Evolutionary conservation across 2,113 vertebrate species (phyloP).

Genomic region (Dendropsophus ebraccatus): DNA sequence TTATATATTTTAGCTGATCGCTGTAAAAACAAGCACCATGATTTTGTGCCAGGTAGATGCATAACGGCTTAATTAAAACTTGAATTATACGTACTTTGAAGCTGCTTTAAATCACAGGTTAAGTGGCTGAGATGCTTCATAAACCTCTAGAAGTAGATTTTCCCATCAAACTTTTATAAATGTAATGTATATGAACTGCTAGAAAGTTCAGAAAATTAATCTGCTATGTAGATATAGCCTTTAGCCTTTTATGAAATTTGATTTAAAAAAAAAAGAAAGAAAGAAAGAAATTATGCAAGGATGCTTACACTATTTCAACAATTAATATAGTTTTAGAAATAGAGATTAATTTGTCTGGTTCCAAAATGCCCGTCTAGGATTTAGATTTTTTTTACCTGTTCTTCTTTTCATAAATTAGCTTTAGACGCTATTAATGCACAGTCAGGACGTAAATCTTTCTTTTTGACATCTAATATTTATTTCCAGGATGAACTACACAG

Average conservation of each 20-base stretch:
- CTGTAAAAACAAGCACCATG: background rate
- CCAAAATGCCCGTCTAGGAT: conserved; percentile 16
- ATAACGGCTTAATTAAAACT: background rate
- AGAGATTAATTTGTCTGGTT: background rate
- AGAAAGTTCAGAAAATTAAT: conserved; percentile 7
- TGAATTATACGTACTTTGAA: background rate
- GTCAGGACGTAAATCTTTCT: conserved; percentile 23
- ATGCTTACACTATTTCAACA: conserved; percentile 23
- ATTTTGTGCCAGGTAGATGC: background rate
- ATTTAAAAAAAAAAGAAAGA: background rate
- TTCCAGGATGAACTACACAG: conserved; percentile 24
- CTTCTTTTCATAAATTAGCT: conserved; percentile 36
- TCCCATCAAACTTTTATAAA: conserved; percentile 11
- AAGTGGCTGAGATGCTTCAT: background rate
- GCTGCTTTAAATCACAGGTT: background rate
- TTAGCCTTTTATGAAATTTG: conserved; percentile 26
- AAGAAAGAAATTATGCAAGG: background rate
- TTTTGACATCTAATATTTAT: conserved; percentile 48
- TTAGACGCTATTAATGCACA: conserved; percentile 23
- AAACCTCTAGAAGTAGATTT: conserved; percentile 34
- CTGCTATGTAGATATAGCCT: conserved; percentile 36
- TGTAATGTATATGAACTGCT: background rate
- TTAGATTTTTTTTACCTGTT: conserved; percentile 30
- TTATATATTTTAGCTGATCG: background rate
- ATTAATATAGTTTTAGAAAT: background rate